phyloP scores from a whole-genome alignment of 1,140 invertebrate species.

The Laodelphax striatellus region DNA sequence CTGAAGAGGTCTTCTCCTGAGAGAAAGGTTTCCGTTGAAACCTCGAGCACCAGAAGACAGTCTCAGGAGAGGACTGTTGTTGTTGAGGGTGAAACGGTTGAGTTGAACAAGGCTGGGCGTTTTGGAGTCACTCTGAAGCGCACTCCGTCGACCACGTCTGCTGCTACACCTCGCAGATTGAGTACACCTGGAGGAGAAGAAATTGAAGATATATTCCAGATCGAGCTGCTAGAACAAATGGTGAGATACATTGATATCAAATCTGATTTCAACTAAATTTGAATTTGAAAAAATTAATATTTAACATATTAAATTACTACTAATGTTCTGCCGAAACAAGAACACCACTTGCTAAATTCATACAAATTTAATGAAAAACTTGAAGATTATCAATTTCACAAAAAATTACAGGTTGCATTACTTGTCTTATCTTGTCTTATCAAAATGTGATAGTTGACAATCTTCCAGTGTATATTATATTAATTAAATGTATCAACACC shows the following conservation, averaged over 20 bases:
- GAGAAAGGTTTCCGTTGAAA: slow-evolving; percentile 9
- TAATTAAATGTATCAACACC: no score
- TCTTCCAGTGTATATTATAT: no score
- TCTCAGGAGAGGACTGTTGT: slow-evolving; percentile 1
- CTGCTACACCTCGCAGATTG: background rate
- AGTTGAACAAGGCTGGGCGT: slow-evolving; percentile 32
- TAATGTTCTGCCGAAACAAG: no score
- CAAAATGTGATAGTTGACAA: no score
- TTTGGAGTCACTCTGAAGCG: slow-evolving; percentile 48
- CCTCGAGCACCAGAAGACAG: background rate
- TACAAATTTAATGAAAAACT: no score
- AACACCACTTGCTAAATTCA: no score
- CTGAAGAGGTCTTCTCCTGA: slow-evolving; percentile 6
- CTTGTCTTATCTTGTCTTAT: no score
- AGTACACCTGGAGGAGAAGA: slow-evolving; percentile 29
- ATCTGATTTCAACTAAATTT: no score
- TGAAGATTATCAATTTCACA: no score
- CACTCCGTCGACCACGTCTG: slow-evolving; percentile 31
- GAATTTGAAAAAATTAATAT: no score
- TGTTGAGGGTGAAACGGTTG: slow-evolving; percentile 2
- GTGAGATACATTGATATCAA: slow-evolving; percentile 33
- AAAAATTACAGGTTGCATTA: no score
- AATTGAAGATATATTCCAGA: slow-evolving; percentile 57
- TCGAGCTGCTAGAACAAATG: slow-evolving; percentile 53
- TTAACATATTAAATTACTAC: no score